Evolutionary conservation across 2,797 vertebrate genomes (phyloP).

Genomic region (Zalophus californianus): DNA sequence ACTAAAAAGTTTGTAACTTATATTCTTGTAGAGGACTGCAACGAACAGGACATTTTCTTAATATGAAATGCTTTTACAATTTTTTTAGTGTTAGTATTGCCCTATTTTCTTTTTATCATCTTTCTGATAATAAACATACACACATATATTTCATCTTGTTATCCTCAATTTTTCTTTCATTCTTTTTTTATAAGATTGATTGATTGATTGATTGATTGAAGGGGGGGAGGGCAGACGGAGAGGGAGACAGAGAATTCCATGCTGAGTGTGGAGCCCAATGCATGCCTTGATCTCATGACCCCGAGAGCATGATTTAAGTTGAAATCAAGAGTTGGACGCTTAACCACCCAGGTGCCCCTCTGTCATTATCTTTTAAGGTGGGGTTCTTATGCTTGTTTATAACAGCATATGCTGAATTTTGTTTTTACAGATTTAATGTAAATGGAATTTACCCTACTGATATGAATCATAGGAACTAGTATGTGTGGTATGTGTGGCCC

Average conservation of each 20-base stretch:
- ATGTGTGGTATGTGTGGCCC: no score
- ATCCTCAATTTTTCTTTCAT: neutral
- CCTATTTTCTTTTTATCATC: neutral
- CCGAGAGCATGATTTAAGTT: neutral
- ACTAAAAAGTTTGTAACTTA: neutral
- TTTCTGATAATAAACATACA: neutral
- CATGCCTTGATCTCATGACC: neutral
- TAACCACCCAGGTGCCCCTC: neutral
- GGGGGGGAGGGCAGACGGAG: neutral
- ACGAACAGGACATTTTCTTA: neutral
- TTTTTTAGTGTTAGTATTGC: neutral
- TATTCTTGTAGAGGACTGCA: neutral
- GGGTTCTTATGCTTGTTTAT: neutral
- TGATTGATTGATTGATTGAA: no score
- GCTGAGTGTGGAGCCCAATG: neutral
- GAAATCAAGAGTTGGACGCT: neutral
- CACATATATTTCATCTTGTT: neutral
- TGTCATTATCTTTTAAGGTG: neutral
- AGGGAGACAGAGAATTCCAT: neutral
- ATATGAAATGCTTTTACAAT: neutral
- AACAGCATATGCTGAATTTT: neutral
- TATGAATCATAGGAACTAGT: neutral
- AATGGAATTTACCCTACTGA: neutral
- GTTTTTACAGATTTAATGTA: neutral
- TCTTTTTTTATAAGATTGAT: neutral